Base-by-base conservation (phyloP, 2,888 invertebrate species). In the Xylophagus ater region DNA sequence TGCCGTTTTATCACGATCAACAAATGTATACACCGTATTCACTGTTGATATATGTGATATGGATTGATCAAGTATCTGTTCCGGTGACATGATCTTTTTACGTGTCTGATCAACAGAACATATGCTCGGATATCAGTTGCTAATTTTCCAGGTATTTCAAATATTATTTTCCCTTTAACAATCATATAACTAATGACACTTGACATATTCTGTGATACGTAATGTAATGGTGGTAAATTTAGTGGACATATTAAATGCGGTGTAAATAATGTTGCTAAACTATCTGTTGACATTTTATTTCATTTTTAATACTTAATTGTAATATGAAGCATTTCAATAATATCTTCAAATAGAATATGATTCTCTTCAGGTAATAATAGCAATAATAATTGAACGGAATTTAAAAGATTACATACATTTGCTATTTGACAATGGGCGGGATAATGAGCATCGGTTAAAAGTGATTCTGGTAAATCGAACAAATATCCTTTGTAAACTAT, bases 221-320 rank as follows among this genome's bases (percentile, higher is more conserved):
- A 68, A 57, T 89, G 87, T 36, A 93, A 69, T 4, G 90, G 83
- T 14, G 87, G 75, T 43, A 90, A 61, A 73, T 86, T 89, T 51
- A 88, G 72, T 0, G 92, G 90, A 56, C 90, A 90, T 44, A 93
- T 66, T 15, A 93, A 66, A 66, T 92, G 90, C 0, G 92, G 93
- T 1, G 92, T 86, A 58, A 93, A 93, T 56, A 93, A 71, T 2
- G 89, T 92, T 4, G 90, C 90, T 34, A 93, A 69, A 43, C 85
- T 88, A 46, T 84, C 79, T 0, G 90, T 77, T 1, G 85, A 82
- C 93, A 93, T 93, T 66, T 84, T 80, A 59, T 93, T 93, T 9
- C 70, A 72, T 1, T 71, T 66, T 56, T 84, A 81, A 50, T 78
- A 76, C 33, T 73, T 71, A 0, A 85, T 78, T 0, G 87, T 85